Evolutionary conservation across 1,140 invertebrate genomes (phyloP), one percentile per base, ranked within the genome.

Genomic region (Drosophila sucinea): DNA sequence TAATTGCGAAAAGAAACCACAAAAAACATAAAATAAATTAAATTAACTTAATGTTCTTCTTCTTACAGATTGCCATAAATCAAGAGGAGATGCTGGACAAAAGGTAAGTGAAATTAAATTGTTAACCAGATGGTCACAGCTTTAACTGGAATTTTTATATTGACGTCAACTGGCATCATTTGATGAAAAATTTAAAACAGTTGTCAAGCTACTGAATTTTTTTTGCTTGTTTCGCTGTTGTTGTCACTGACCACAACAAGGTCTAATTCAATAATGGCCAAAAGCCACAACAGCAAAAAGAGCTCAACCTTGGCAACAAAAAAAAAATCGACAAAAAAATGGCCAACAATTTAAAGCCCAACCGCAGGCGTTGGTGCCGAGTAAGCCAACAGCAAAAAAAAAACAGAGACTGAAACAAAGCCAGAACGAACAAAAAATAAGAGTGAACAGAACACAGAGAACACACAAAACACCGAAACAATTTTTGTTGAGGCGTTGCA

Each of bases 401-500:
- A 54, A 73, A 72, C 56, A 75, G 38, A 67, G 35, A 4, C 38
- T 2, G 30, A 44, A 17, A 17, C 27, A 27, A 25, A 8, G 3
- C 11, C 41, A 40, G 54, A 60, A n/a, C 44, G 60, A 67, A 78
- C 75, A 74, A 60, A 76, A 76, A 87, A 67, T 44, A 58, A 79
- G 65, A 87, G 79, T 71, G 69, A 27, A 51, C 35, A 51, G 44
- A 27, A 25, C 41, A 44, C 0, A 51, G 10, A 38, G 35, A 38
- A 10, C 8, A 25, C 6, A 51, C 44, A 51, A 51, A 27, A 51
- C 25, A 51, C 44, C 60, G 69, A 87, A 87, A 73, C 76, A 73
- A 79, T 79, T 85, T 79, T 66, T 79, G 83, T 87, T 83, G 84
- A 87, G 79, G 83, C 83, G 79, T 87, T 86, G 84, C 83, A 87